phyloP scores from a whole-genome alignment of 2,113 vertebrate species.

The Ciconia boyciana region DNA sequence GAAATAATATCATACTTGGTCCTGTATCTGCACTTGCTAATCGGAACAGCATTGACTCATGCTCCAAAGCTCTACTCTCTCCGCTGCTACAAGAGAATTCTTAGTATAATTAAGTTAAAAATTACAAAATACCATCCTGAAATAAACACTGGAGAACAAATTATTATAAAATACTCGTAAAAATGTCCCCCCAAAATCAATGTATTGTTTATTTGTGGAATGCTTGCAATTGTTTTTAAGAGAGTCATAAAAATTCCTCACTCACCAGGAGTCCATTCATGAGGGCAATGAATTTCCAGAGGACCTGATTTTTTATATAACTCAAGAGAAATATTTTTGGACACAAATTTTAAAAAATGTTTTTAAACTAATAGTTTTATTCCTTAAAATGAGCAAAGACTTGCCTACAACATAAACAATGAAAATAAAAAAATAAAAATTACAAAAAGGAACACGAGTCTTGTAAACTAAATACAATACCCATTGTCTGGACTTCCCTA shows the following conservation, averaged over 20 bases:
- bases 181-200: neutral
- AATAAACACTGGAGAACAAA: slow-evolving; percentile 18
- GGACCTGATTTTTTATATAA: neutral
- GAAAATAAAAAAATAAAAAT: neutral
- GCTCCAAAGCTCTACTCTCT: neutral
- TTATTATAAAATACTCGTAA: neutral
- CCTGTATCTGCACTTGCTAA: neutral
- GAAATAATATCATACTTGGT: neutral
- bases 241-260: slow-evolving; percentile 30
- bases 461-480: slow-evolving; percentile 43
- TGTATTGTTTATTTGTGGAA: slow-evolving; percentile 25
- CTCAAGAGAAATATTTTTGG: slow-evolving; percentile 39
- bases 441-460: neutral
- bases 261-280: neutral
- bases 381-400: slow-evolving; percentile 5
- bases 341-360: neutral
- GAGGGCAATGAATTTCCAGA: slow-evolving; percentile 16
- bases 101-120: neutral
- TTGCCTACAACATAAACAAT: slow-evolving; percentile 29
- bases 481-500: slow-evolving; percentile 43
- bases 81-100: neutral
- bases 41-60: neutral
- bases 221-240: slow-evolving; percentile 38
- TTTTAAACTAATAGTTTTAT: neutral
- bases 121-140: neutral